A percentile compares a stretch with the other conserved stretches of the same genome.
phyloP scores from a whole-genome alignment of 2,113 vertebrate genomes.

The Pelusios castaneus region DNA sequence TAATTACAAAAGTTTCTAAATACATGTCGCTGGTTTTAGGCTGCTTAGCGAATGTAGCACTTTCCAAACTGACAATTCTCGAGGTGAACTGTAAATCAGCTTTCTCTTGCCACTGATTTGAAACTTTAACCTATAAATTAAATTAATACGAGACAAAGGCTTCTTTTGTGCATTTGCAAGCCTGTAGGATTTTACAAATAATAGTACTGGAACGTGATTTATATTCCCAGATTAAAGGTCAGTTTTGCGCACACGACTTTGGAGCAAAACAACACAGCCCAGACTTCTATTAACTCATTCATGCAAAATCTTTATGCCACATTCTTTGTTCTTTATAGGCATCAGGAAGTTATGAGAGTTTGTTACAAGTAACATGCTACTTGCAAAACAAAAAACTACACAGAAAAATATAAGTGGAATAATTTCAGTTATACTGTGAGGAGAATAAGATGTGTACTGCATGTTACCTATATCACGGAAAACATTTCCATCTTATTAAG shows the following conservation, averaged over 20 bases:
- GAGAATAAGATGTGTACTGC: background rate
- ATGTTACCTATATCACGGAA: background rate
- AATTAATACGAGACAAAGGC: constrained; percentile 76
- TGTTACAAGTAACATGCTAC: background rate
- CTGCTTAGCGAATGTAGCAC: background rate
- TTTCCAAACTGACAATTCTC: constrained; percentile 51
- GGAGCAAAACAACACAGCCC: constrained; percentile 37
- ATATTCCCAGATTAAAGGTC: constrained; percentile 77
- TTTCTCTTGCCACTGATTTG: constrained; percentile 60
- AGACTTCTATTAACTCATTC: constrained; percentile 61
- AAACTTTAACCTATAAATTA: constrained; percentile 78
- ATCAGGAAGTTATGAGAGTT: background rate
- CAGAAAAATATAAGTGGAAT: fast-evolving
- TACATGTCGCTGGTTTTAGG: background rate
- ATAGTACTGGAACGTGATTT: constrained; percentile 79
- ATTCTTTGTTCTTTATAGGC: background rate
- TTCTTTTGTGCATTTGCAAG: constrained; percentile 67
- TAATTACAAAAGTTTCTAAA: constrained; percentile 63
- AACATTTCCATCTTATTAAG: background rate
- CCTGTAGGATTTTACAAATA: constrained; percentile 77
- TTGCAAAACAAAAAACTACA: background rate
- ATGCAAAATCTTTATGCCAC: fast-evolving
- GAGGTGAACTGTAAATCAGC: constrained; percentile 64
- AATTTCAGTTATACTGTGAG: fast-evolving
- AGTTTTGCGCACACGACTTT: constrained; percentile 58